A percentile compares a stretch with the other conserved stretches of the same genome.
Evolutionary conservation across 2,113 vertebrate genomes (phyloP).

Genomic region (Stegostoma tigrinum): DNA sequence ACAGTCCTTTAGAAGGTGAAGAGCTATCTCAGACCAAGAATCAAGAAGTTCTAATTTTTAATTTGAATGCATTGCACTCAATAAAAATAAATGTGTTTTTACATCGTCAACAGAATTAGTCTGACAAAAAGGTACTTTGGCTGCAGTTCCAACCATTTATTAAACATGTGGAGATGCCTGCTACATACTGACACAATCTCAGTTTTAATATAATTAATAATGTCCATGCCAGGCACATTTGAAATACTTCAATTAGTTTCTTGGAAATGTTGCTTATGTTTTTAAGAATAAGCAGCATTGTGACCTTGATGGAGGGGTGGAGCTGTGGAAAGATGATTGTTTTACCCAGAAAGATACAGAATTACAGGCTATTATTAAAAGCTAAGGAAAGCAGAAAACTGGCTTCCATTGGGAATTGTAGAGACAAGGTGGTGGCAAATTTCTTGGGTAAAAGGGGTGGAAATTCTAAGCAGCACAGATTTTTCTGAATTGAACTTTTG

Average conservation of each 20-base stretch:
- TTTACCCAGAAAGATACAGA: not conserved
- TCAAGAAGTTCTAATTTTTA: not conserved
- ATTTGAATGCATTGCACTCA: not conserved
- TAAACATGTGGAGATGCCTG: not conserved
- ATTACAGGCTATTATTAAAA: not conserved
- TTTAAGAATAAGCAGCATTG: not conserved
- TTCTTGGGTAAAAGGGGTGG: not conserved
- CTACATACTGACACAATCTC: not conserved
- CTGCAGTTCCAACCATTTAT: not conserved
- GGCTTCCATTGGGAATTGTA: not conserved
- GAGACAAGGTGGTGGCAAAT: not conserved
- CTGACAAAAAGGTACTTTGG: conserved; percentile 4
- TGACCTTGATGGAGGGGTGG: not conserved
- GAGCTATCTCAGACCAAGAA: not conserved
- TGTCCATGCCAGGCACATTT: conserved; percentile 23
- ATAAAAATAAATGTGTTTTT: not conserved
- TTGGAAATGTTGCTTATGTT: not conserved
- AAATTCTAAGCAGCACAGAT: not conserved
- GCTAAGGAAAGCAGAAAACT: not conserved
- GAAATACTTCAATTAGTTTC: not conserved
- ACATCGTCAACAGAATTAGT: not conserved
- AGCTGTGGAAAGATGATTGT: not conserved
- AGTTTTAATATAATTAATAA: conserved; percentile 26
- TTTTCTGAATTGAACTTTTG: not conserved
- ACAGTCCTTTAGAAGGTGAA: not conserved